Conservation (phyloP, 2,888 invertebrate species). For the Chironomus riparius region DNA sequence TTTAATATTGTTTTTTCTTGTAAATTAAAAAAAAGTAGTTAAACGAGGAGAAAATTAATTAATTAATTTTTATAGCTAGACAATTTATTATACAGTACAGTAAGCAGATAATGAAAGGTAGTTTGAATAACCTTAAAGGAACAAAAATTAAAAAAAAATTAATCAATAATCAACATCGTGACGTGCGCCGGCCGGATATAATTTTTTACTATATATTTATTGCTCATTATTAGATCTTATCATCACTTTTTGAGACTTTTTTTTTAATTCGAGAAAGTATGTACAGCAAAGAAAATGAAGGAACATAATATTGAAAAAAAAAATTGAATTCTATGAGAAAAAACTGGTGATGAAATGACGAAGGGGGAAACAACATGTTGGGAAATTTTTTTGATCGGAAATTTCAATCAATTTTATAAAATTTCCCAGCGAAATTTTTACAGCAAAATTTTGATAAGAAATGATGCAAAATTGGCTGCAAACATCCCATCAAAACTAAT, state of each 20-base stretch:
- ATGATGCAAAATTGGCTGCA: too few relatives aligned
- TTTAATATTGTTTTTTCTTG: too few relatives aligned
- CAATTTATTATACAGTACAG: background rate
- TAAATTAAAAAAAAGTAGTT: too few relatives aligned
- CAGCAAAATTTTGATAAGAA: too few relatives aligned
- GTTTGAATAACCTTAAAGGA: background rate
- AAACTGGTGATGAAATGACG: background rate
- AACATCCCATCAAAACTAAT: too few relatives aligned
- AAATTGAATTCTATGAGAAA: background rate
- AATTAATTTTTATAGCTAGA: background rate
- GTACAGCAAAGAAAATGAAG: too few relatives aligned
- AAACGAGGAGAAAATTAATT: too few relatives aligned
- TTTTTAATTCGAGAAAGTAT: background rate
- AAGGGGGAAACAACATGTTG: too few relatives aligned
- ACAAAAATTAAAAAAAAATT: background rate
- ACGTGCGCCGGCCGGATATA: slow-evolving; percentile 21
- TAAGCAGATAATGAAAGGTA: slow-evolving; percentile 6
- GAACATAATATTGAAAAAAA: too few relatives aligned
- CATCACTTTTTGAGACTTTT: slow-evolving; percentile 13
- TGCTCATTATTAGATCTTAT: background rate
- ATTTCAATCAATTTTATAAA: too few relatives aligned
- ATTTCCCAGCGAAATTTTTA: too few relatives aligned
- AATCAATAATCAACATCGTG: slow-evolving; percentile 19
- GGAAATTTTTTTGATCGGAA: too few relatives aligned
- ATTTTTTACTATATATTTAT: background rate